Percentiles rank a stretch among this genome's conserved stretches.
These are phyloP conservation scores for Drosophila sordidula DNA, from an alignment of 2,888 invertebrate genomes.

Conservation along the genomic window DNA sequence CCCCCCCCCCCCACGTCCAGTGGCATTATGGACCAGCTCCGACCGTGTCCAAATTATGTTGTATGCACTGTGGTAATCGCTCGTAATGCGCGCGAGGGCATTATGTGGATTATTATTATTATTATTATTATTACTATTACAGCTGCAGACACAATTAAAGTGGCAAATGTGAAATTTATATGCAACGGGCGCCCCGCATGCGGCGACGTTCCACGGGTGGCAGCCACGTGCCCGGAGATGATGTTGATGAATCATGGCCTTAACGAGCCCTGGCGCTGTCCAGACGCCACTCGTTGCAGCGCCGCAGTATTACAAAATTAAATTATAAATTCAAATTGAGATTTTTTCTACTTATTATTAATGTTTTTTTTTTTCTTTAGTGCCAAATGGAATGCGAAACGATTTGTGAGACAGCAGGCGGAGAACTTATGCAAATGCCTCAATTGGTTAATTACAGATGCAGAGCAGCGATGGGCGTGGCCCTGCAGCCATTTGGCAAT, in stretches of 20 bases:
- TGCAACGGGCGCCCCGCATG: conserved; percentile 51
- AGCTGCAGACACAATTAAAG: conserved; percentile 70
- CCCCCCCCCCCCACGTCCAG: not conserved
- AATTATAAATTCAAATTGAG: conserved; percentile 72
- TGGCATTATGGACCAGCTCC: conserved; percentile 23
- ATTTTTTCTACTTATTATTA: conserved; percentile 4
- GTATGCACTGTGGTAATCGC: conserved; percentile 37
- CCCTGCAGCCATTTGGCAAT: conserved; percentile 21
- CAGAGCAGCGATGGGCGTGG: conserved; percentile 27
- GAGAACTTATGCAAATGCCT: conserved; percentile 53
- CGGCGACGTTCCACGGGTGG: conserved; percentile 8
- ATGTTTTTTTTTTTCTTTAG: not conserved
- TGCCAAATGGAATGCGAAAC: conserved; percentile 20
- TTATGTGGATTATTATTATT: conserved; percentile 44
- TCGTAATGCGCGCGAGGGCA: conserved; percentile 30
- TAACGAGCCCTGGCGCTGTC: conserved; percentile 13
- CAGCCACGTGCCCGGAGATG: conserved; percentile 62
- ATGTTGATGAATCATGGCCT: conserved; percentile 44
- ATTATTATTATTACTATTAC: conserved; percentile 43
- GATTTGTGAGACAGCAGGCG: conserved; percentile 6
- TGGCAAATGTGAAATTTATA: conserved; percentile 63
- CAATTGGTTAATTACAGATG: conserved; percentile 52
- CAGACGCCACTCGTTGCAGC: conserved; percentile 5
- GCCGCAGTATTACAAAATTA: conserved; percentile 51
- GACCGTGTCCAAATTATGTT: conserved; percentile 46